phyloP scores from a whole-genome alignment of 2,797 vertebrate genomes.

The Mareca strepera region DNA sequence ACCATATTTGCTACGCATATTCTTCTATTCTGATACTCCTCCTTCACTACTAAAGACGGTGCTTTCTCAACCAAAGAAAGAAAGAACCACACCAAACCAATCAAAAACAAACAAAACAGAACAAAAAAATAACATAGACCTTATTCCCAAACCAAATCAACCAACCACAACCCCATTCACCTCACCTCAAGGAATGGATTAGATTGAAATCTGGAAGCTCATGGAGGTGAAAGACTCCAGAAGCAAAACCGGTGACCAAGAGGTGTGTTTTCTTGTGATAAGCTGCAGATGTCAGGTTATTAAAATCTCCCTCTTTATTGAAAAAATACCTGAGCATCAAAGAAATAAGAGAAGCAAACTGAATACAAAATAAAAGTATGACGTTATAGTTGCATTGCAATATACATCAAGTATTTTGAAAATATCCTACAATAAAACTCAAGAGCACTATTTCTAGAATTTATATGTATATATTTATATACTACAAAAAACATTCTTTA shows the following conservation, averaged over 20 bases:
- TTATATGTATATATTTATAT: too few relatives aligned
- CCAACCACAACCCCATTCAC: neutral
- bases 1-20: too few relatives aligned
- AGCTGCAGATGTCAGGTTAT: constrained; percentile 86
- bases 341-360: neutral
- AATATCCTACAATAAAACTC: neutral
- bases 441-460: neutral
- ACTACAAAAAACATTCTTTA: too few relatives aligned
- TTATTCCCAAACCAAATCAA: neutral
- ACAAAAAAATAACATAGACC: fast-evolving
- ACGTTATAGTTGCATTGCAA: neutral
- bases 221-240: constrained; percentile 95
- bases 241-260: constrained; percentile 93
- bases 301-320: constrained; percentile 95
- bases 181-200: constrained; percentile 93
- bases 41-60: neutral
- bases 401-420: neutral
- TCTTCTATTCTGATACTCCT: neutral
- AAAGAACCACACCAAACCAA: neutral
- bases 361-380: neutral
- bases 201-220: constrained; percentile 95
- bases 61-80: neutral
- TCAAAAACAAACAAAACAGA: neutral
- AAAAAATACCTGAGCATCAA: constrained; percentile 87
- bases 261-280: constrained; percentile 91